Percentiles rank a stretch among this genome's conserved stretches.
Evolutionary conservation across 2,888 invertebrate genomes (phyloP).

Genomic region (Ernsta delagoae): DNA sequence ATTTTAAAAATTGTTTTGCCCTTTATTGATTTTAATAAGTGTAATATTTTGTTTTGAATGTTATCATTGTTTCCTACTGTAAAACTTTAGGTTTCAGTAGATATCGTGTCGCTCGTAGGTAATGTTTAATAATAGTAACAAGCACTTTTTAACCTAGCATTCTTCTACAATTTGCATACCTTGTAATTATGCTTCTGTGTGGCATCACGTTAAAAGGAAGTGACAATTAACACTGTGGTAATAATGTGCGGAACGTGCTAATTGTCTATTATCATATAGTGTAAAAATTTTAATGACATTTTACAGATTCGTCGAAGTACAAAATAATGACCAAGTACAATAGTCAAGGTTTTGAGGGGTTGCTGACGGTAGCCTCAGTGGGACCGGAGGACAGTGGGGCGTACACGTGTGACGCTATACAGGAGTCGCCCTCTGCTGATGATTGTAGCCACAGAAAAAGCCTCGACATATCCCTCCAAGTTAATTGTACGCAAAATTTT

Average conservation of each 20-base stretch:
- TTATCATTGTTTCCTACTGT: too few species aligned
- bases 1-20: too few species aligned
- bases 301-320: conserved; percentile 62
- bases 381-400: conserved; percentile 60
- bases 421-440: conserved; percentile 52
- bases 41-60: too few species aligned
- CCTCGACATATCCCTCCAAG: conserved; percentile 61
- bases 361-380: conserved; percentile 63
- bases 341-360: conserved; percentile 65
- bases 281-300: conserved; percentile 7
- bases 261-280: not conserved
- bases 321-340: conserved; percentile 66
- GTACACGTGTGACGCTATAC: conserved; percentile 62
- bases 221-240: conserved; percentile 10
- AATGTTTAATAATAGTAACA: not conserved
- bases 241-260: conserved; percentile 12
- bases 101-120: not conserved
- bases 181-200: not conserved
- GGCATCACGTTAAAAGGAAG: conserved; percentile 17
- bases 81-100: not conserved
- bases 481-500: conserved; percentile 61
- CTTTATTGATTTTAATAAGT: too few species aligned
- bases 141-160: too few species aligned
- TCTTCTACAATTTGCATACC: conserved; percentile 2
- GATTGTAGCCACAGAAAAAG: conserved; percentile 50